phyloP scores from a whole-genome alignment of 2,888 invertebrate species.

The Theretra japonica region DNA sequence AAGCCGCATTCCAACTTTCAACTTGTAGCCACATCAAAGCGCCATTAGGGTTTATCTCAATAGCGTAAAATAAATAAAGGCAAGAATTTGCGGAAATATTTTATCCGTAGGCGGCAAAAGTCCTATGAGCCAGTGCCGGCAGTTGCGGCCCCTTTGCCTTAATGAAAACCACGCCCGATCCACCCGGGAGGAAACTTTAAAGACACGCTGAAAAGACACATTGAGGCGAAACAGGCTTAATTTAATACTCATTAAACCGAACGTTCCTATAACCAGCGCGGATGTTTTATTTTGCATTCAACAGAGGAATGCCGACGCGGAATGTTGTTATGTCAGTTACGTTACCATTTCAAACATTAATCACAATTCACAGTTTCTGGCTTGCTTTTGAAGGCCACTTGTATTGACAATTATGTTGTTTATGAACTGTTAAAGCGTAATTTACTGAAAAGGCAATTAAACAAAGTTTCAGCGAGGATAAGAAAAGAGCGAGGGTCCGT shows the following conservation, averaged over 20 bases:
- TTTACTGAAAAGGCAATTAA: constrained; percentile 6
- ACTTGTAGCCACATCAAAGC: constrained; percentile 79
- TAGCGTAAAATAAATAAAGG: constrained; percentile 81
- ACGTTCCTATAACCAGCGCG: constrained; percentile 34
- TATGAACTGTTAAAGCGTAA: neutral
- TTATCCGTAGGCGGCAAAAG: constrained; percentile 69
- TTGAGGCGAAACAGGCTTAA: constrained; percentile 55
- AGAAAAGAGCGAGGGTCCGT: neutral
- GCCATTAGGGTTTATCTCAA: constrained; percentile 81
- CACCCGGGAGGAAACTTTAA: constrained; percentile 70
- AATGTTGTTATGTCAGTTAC: constrained; percentile 26
- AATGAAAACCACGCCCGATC: constrained; percentile 74
- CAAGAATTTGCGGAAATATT: constrained; percentile 78
- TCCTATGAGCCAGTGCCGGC: constrained; percentile 60
- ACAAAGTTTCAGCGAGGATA: neutral
- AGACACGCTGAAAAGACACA: constrained; percentile 66
- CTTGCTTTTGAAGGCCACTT: neutral
- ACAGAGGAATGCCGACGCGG: constrained; percentile 1
- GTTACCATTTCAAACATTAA: constrained; percentile 2
- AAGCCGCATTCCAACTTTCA: constrained; percentile 57
- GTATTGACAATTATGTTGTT: neutral
- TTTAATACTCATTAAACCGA: constrained; percentile 44
- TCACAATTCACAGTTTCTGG: neutral
- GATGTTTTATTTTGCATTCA: constrained; percentile 26
- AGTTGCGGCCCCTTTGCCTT: constrained; percentile 77